phyloP scores from a whole-genome alignment of 2,113 vertebrate genomes.

The Scortum barcoo region DNA sequence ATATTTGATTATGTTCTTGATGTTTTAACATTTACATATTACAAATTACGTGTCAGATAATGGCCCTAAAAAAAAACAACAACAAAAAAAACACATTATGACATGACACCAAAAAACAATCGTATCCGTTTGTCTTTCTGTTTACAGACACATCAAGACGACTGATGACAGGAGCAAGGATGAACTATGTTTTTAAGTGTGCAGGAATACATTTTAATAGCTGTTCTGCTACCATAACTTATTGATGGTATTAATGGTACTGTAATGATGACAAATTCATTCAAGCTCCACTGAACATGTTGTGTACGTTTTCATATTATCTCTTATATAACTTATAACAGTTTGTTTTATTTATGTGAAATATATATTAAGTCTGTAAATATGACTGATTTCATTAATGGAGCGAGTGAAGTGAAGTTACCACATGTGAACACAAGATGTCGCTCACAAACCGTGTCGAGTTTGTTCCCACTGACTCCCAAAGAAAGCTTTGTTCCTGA shows the following conservation, averaged over 20 bases:
- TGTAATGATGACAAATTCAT: too few relatives aligned
- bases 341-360: not conserved
- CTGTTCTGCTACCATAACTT: conserved; percentile 13
- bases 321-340: not conserved
- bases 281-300: not conserved
- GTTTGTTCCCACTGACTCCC: not conserved
- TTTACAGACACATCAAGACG: conserved; percentile 71
- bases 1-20: not conserved
- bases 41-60: not conserved
- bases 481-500: not conserved
- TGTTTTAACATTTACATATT: not conserved
- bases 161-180: conserved; percentile 23
- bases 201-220: too few relatives aligned
- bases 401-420: not conserved
- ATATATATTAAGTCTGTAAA: not conserved
- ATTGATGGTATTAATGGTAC: not conserved
- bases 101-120: not conserved
- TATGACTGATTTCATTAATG: not conserved
- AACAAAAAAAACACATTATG: too few relatives aligned
- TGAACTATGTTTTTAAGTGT: conserved; percentile 4
- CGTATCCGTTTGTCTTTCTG: not conserved
- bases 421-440: conserved; percentile 28
- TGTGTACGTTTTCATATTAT: not conserved
- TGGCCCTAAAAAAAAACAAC: too few relatives aligned
- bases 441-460: conserved; percentile 19